phyloP scores from a whole-genome alignment of 2,797 vertebrate genomes.

The Hemitrygon akajei region DNA sequence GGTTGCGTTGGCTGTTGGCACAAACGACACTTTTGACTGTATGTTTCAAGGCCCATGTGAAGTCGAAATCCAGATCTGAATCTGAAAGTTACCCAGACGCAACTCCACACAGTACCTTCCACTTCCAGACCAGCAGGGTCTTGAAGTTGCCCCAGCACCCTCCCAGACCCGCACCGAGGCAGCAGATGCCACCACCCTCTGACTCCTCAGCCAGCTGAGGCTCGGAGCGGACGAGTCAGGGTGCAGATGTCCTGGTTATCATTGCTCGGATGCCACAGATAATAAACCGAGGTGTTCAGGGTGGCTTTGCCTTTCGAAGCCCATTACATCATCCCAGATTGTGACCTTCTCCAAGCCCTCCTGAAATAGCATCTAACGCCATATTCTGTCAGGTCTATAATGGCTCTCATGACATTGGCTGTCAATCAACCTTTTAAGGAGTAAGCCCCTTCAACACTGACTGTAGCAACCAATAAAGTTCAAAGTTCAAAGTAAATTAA shows the following conservation, averaged over 20 bases:
- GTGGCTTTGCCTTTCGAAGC: slow-evolving; percentile 14
- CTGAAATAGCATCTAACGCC: neutral
- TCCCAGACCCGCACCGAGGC: neutral
- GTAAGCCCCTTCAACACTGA: too few relatives aligned
- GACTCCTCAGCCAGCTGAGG: neutral
- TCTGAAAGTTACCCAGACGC: neutral
- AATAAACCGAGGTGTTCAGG: neutral
- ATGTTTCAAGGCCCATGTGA: too few relatives aligned
- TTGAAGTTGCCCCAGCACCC: neutral
- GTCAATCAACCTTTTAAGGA: neutral
- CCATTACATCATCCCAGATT: slow-evolving; percentile 21
- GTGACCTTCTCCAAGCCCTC: neutral
- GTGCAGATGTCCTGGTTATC: neutral
- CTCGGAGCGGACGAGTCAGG: neutral
- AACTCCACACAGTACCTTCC: neutral
- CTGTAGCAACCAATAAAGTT: too few relatives aligned
- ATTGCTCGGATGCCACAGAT: neutral
- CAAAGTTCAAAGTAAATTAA: too few relatives aligned
- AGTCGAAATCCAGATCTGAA: too few relatives aligned
- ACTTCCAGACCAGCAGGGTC: neutral
- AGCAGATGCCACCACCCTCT: neutral
- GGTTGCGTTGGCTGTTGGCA: too few relatives aligned
- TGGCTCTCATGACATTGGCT: neutral
- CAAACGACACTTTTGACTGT: too few relatives aligned
- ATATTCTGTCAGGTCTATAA: neutral